These are phyloP conservation scores for Cettia cetti DNA, from an alignment of 2,113 vertebrate genomes.

Conservation along the genomic window DNA sequence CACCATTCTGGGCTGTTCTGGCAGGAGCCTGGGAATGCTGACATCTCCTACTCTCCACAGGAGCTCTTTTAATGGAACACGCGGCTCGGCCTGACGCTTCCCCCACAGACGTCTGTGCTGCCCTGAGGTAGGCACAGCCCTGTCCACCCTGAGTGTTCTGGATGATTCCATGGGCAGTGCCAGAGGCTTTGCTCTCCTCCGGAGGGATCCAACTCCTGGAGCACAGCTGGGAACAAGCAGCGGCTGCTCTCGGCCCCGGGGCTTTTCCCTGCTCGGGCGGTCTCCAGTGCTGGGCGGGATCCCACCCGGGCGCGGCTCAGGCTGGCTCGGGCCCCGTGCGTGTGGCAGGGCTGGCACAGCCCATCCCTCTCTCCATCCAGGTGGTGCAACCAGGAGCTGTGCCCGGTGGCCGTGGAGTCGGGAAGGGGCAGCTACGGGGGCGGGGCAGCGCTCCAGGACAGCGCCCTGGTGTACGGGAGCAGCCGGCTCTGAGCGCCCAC, in stretches of 20 bases:
- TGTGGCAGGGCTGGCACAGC: accelerated
- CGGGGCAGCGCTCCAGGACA: not conserved
- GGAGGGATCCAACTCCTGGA: accelerated
- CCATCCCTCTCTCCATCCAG: slow-evolving; percentile 30
- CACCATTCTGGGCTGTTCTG: not conserved
- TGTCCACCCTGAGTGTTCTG: accelerated
- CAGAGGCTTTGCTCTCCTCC: not conserved
- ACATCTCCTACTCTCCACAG: slow-evolving; percentile 6
- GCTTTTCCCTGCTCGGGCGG: not conserved
- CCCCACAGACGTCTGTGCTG: slow-evolving; percentile 59
- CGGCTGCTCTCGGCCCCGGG: not conserved
- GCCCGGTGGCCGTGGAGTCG: slow-evolving; percentile 64
- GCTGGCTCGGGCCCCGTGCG: accelerated
- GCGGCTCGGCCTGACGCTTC: slow-evolving; percentile 68
- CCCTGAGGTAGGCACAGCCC: slow-evolving; percentile 62
- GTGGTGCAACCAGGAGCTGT: slow-evolving; percentile 83
- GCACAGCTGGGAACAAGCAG: accelerated
- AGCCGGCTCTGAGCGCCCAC: not conserved
- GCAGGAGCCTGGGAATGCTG: not conserved
- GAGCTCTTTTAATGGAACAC: slow-evolving; percentile 78
- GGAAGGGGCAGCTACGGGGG: slow-evolving; percentile 61
- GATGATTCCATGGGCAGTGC: accelerated
- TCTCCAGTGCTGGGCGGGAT: not conserved
- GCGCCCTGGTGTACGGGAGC: slow-evolving; percentile 68
- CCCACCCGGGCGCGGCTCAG: accelerated